Evolutionary conservation across 1,140 invertebrate genomes (phyloP).

Genomic region (Orchesella cincta): DNA sequence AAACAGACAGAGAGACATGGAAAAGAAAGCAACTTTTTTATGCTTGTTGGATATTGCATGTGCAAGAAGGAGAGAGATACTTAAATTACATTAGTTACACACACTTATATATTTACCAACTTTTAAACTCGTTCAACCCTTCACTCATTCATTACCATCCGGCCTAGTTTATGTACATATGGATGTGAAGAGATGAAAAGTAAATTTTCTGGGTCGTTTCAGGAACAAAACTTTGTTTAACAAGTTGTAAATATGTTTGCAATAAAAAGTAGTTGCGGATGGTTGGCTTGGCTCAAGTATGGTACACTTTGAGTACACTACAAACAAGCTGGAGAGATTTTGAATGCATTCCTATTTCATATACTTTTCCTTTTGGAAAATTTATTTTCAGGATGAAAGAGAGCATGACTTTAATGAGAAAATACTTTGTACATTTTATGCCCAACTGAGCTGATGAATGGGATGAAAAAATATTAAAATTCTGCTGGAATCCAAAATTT

Average conservation of each 20-base stretch:
- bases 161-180: not conserved
- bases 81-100: not conserved
- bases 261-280: too few relatives aligned
- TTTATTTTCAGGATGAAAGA: too few relatives aligned
- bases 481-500: too few relatives aligned
- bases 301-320: too few relatives aligned
- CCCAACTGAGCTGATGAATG: too few relatives aligned
- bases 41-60: not conserved
- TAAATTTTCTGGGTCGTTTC: conserved; percentile 7
- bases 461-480: too few relatives aligned
- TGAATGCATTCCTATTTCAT: too few relatives aligned
- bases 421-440: too few relatives aligned
- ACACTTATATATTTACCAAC: not conserved
- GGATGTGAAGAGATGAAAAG: not conserved
- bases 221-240: conserved; percentile 2
- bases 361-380: too few relatives aligned
- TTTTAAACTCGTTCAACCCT: not conserved
- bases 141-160: not conserved
- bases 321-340: too few relatives aligned
- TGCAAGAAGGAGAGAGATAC: not conserved
- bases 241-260: conserved; percentile 26
- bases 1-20: conserved; percentile 4
- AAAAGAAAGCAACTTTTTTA: not conserved
- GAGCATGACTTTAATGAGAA: too few relatives aligned
- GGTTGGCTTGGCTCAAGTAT: too few relatives aligned